Evolutionary conservation across 2,113 vertebrate genomes (phyloP).

Genomic region (Cyanoliseus patagonus): DNA sequence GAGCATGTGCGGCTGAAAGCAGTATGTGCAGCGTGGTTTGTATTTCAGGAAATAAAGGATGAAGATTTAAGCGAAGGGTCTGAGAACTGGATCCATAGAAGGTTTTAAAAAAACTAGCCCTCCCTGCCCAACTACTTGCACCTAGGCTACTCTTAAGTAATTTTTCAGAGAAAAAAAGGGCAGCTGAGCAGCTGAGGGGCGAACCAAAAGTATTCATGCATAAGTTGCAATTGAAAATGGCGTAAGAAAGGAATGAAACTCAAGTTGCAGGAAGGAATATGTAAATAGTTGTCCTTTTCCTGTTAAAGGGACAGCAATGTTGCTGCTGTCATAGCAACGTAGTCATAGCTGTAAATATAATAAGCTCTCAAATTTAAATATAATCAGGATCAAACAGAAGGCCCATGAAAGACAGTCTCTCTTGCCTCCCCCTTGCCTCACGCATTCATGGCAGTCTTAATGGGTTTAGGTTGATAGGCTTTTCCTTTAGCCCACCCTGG

Average conservation of each 20-base stretch:
- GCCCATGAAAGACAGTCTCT: background rate
- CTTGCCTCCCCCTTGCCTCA: background rate
- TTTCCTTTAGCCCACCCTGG: background rate
- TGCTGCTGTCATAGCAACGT: background rate
- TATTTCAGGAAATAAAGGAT: background rate
- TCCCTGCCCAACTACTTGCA: background rate
- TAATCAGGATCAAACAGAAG: background rate
- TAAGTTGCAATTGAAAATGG: background rate
- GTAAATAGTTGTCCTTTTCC: background rate
- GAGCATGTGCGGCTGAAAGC: background rate
- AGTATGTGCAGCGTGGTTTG: accelerated
- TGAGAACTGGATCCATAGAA: background rate
- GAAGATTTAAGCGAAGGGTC: background rate
- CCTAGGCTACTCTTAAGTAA: background rate
- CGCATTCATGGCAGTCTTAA: background rate
- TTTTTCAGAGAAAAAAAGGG: background rate
- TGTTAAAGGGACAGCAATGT: background rate
- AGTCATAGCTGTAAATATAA: background rate
- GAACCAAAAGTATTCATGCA: background rate
- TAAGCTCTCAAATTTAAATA: constrained; percentile 9
- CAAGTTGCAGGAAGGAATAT: background rate
- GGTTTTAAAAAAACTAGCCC: background rate
- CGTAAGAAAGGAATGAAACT: background rate
- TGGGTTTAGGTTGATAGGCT: background rate
- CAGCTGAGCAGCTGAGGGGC: background rate